phyloP scores from a whole-genome alignment of 2,888 invertebrate genomes.

The Agrochola lychnidis region DNA sequence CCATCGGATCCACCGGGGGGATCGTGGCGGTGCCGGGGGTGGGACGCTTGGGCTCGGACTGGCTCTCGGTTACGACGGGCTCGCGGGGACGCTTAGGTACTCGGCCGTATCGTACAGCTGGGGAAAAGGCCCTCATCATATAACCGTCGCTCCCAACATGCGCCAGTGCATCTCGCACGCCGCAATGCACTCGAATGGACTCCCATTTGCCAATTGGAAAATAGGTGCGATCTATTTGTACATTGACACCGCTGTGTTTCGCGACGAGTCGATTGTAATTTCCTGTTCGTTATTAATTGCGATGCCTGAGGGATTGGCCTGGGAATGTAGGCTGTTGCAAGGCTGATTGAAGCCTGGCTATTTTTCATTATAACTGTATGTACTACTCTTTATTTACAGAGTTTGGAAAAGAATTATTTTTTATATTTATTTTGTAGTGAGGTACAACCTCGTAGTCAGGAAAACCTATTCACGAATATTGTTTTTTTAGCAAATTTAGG shows the following conservation, averaged over 20 bases:
- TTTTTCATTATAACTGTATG: neutral
- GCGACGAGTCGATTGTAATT: slow-evolving; percentile 54
- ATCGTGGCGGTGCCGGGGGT: slow-evolving; percentile 36
- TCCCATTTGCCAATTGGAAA: slow-evolving; percentile 80
- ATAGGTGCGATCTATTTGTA: slow-evolving; percentile 72
- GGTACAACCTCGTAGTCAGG: neutral
- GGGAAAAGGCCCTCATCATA: slow-evolving; percentile 56
- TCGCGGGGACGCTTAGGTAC: slow-evolving; percentile 98
- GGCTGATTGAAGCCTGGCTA: neutral
- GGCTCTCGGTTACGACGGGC: slow-evolving; percentile 71
- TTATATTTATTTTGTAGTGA: neutral
- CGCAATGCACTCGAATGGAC: slow-evolving; percentile 65
- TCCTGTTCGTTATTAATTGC: slow-evolving; percentile 60
- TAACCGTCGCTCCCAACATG: slow-evolving; percentile 24
- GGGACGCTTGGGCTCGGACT: slow-evolving; percentile 71
- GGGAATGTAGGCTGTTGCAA: slow-evolving; percentile 19
- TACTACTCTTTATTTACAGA: neutral
- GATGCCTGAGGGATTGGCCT: slow-evolving; percentile 31
- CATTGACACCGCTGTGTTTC: slow-evolving; percentile 64
- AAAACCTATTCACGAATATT: neutral
- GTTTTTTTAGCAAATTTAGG: neutral
- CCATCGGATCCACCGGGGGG: slow-evolving; percentile 66
- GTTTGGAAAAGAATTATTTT: neutral
- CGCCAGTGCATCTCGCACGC: slow-evolving; percentile 71
- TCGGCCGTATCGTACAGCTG: slow-evolving; percentile 98